phyloP scores from a whole-genome alignment of 2,797 vertebrate genomes.

The Muraenolepis orangiensis region DNA sequence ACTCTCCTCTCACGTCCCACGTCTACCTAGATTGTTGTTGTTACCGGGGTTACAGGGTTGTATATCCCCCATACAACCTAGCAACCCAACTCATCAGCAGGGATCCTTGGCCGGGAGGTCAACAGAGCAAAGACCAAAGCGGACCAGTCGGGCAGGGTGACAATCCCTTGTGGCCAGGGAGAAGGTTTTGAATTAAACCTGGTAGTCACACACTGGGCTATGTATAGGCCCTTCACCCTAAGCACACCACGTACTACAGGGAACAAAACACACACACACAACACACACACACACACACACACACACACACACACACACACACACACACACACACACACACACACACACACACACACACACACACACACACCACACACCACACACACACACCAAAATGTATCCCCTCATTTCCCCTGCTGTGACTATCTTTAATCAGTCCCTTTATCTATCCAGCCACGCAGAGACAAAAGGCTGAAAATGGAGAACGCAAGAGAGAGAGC shows the following conservation, averaged over 20 bases:
- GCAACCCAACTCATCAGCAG: conserved; percentile 37
- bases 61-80: conserved; percentile 29
- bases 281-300: conserved; percentile 26
- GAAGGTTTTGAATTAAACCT: conserved; percentile 58
- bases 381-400: conserved; percentile 5
- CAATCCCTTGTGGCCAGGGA: conserved; percentile 57
- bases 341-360: conserved; percentile 13
- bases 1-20: no score
- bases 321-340: conserved; percentile 9
- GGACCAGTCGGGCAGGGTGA: conserved; percentile 34
- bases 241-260: conserved; percentile 13
- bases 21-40: no score
- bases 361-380: conserved; percentile 11
- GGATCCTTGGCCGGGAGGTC: conserved; percentile 51
- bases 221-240: conserved; percentile 50
- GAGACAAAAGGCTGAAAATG: not conserved
- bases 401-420: conserved; percentile 12
- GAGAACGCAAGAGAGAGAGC: not conserved
- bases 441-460: conserved; percentile 32
- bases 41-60: no score
- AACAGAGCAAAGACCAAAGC: conserved; percentile 33
- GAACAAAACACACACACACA: not conserved
- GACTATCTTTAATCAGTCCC: conserved; percentile 33
- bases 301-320: no score
- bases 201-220: conserved; percentile 49